Percentiles rank a stretch among this genome's conserved stretches.
Evolutionary conservation across 1,140 invertebrate genomes (phyloP).

Genomic region (Saxidomus purpurata): DNA sequence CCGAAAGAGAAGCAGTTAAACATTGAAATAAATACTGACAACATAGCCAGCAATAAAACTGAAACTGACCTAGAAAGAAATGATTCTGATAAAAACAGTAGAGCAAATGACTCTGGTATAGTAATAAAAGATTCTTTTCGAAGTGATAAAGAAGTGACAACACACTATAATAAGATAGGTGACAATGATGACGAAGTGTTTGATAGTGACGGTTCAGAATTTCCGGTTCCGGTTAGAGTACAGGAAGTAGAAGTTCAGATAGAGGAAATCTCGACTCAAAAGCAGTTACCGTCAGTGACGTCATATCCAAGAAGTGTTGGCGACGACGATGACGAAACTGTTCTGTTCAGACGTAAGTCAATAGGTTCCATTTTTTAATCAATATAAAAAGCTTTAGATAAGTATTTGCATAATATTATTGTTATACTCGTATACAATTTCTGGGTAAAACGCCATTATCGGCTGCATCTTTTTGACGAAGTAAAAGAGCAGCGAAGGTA

Average conservation of each 20-base stretch:
- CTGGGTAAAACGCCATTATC: too few relatives aligned
- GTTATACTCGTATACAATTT: too few relatives aligned
- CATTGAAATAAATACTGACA: background rate
- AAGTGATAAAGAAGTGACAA: background rate
- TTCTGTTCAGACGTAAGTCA: constrained; percentile 9
- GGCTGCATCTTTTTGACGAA: too few relatives aligned
- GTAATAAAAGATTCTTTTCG: constrained; percentile 50
- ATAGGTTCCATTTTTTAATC: too few relatives aligned
- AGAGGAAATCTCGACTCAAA: constrained; percentile 44
- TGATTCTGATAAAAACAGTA: constrained; percentile 60
- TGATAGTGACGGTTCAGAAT: constrained; percentile 57
- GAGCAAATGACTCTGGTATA: constrained; percentile 46
- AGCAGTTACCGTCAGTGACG: constrained; percentile 44
- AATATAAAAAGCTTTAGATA: too few relatives aligned
- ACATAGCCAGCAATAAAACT: background rate
- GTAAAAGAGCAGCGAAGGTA: too few relatives aligned
- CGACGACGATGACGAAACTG: constrained; percentile 6
- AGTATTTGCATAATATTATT: too few relatives aligned
- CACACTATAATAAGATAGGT: background rate
- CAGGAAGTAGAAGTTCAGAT: constrained; percentile 56
- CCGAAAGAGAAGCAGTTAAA: background rate
- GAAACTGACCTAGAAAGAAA: constrained; percentile 38
- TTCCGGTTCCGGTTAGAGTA: background rate
- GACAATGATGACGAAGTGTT: constrained; percentile 46
- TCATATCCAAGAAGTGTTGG: constrained; percentile 16